Conservation (phyloP, 2,888 invertebrate genomes). For the Lottia gigantea region DNA sequence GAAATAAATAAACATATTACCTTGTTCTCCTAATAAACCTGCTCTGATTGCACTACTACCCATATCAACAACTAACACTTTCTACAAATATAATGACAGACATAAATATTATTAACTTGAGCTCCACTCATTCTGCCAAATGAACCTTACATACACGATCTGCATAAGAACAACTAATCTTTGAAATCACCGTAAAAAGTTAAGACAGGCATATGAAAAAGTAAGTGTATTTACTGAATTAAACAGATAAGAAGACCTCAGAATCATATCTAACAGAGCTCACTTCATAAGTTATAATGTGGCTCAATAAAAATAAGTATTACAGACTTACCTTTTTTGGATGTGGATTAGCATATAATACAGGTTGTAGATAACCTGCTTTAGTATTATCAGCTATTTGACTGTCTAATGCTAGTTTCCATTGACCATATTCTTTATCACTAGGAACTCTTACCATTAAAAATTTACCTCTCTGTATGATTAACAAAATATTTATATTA, state of each 20-base stretch:
- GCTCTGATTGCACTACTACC: constrained; percentile 73
- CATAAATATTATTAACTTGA: background rate
- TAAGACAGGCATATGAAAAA: no score
- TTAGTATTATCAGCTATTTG: constrained; percentile 69
- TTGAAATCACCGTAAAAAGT: no score
- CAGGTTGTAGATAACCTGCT: constrained; percentile 71
- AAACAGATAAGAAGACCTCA: no score
- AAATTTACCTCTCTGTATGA: constrained; percentile 70
- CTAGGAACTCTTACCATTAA: constrained; percentile 70
- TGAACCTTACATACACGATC: no score
- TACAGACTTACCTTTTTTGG: constrained; percentile 44
- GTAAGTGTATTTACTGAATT: no score
- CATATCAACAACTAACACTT: constrained; percentile 72
- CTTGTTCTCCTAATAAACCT: constrained; percentile 71
- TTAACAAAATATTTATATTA: no score
- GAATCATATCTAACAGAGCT: no score
- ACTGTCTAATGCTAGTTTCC: constrained; percentile 71
- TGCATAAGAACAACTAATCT: no score
- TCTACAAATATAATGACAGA: constrained; percentile 55
- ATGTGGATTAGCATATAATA: constrained; percentile 52
- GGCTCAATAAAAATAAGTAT: no score
- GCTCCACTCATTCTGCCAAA: no score
- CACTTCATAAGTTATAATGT: no score
- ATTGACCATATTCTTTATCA: constrained; percentile 69
- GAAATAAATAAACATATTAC: no score